Evolutionary conservation across 2,888 invertebrate genomes (phyloP).

Genomic region (Eulithis prunata): DNA sequence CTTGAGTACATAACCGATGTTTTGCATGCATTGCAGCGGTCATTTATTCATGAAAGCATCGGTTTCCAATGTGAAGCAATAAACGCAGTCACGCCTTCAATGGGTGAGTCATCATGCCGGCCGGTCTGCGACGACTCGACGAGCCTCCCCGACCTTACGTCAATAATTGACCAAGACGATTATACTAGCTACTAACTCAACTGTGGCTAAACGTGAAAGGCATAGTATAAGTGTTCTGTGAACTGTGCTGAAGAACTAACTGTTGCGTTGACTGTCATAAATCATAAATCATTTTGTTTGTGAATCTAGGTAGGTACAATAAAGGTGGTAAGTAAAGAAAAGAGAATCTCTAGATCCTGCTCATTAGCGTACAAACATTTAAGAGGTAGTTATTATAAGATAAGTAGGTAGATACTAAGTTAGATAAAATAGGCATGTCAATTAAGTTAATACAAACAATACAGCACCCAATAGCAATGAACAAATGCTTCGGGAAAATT

Average conservation of each 20-base stretch:
- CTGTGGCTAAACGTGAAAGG: constrained; percentile 12
- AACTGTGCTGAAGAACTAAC: constrained; percentile 7
- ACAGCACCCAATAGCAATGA: no score
- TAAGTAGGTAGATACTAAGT: no score
- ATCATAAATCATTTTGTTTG: no score
- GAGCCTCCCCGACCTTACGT: constrained; percentile 27
- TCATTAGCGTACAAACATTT: no score
- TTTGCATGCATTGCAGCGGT: neutral
- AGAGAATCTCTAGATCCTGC: no score
- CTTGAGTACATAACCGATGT: neutral
- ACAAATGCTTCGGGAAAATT: no score
- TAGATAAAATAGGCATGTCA: no score
- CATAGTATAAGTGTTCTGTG: neutral
- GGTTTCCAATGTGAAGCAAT: constrained; percentile 17
- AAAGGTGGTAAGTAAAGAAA: no score
- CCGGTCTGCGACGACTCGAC: constrained; percentile 18
- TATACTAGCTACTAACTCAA: constrained; percentile 6
- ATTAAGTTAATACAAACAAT: no score
- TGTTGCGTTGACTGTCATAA: constrained; percentile 9
- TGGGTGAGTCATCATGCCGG: constrained; percentile 27
- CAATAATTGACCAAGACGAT: constrained; percentile 22
- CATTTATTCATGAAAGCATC: constrained; percentile 18
- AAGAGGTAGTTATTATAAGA: no score
- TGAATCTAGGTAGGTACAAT: no score
- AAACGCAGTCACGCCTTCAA: constrained; percentile 23